phyloP scores from a whole-genome alignment of 2,113 vertebrate species.

The Sminthopsis crassicaudata region DNA sequence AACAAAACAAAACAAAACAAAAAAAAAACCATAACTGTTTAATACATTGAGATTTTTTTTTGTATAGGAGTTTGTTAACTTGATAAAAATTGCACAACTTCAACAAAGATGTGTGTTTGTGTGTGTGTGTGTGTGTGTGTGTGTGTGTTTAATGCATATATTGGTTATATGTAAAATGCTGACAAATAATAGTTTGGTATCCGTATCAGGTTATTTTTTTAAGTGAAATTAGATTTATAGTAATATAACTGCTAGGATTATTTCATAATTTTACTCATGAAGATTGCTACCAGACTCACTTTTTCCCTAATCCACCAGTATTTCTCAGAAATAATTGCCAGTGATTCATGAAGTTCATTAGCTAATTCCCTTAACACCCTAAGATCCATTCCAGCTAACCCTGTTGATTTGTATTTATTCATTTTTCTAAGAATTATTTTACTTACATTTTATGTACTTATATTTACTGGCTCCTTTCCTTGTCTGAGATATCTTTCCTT shows the following conservation, averaged over 20 bases:
- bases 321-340: slow-evolving; percentile 51
- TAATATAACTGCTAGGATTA: neutral
- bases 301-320: slow-evolving; percentile 52
- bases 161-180: neutral
- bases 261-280: slow-evolving; percentile 24
- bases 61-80: neutral
- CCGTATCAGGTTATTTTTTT: neutral
- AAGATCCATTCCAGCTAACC: neutral
- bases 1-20: no score
- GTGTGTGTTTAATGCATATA: neutral
- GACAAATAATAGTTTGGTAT: neutral
- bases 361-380: slow-evolving; percentile 59
- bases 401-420: neutral
- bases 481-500: neutral
- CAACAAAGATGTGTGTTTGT: no score
- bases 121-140: no score
- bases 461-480: neutral
- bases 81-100: neutral
- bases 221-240: neutral
- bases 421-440: slow-evolving; percentile 42
- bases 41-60: neutral
- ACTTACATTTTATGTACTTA: slow-evolving; percentile 29
- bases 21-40: no score
- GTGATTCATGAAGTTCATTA: slow-evolving; percentile 19
- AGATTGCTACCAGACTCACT: slow-evolving; percentile 16